Percentiles rank a stretch among this genome's conserved stretches.
phyloP scores from a whole-genome alignment of 2,888 invertebrate species.

The Craniophora ligustri region DNA sequence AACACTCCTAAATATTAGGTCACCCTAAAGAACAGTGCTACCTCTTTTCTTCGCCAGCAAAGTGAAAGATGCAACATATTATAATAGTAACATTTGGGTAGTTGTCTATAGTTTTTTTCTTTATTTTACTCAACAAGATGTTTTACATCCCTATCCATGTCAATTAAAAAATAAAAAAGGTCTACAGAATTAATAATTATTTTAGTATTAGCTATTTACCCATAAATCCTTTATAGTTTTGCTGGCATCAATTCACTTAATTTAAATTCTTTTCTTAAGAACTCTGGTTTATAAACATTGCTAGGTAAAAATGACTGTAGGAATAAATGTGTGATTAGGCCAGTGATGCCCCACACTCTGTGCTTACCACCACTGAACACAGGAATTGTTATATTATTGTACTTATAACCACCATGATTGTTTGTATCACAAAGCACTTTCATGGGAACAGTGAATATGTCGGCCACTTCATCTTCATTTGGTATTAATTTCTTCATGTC shows the following conservation, averaged over 20 bases:
- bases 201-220: too few relatives aligned
- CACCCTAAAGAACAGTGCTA: too few relatives aligned
- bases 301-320: slow-evolving; percentile 72
- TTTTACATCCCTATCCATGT: too few relatives aligned
- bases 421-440: slow-evolving; percentile 89
- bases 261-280: slow-evolving; percentile 65
- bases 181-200: too few relatives aligned
- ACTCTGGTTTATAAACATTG: slow-evolving; percentile 68
- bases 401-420: slow-evolving; percentile 90
- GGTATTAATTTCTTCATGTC: slow-evolving; percentile 85
- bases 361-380: slow-evolving; percentile 87
- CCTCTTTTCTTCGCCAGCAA: too few relatives aligned
- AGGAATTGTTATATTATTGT: slow-evolving; percentile 82
- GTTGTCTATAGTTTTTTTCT: too few relatives aligned
- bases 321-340: slow-evolving; percentile 92
- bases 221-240: slow-evolving; percentile 19
- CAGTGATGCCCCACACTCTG: slow-evolving; percentile 94
- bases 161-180: too few relatives aligned
- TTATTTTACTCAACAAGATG: too few relatives aligned
- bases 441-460: slow-evolving; percentile 92
- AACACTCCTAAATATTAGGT: too few relatives aligned
- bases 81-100: too few relatives aligned
- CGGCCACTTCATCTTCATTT: slow-evolving; percentile 93
- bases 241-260: slow-evolving; percentile 68
- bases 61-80: too few relatives aligned